Evolutionary conservation across 2,888 invertebrate genomes (phyloP).

Genomic region (Eremobia ochroleuca): DNA sequence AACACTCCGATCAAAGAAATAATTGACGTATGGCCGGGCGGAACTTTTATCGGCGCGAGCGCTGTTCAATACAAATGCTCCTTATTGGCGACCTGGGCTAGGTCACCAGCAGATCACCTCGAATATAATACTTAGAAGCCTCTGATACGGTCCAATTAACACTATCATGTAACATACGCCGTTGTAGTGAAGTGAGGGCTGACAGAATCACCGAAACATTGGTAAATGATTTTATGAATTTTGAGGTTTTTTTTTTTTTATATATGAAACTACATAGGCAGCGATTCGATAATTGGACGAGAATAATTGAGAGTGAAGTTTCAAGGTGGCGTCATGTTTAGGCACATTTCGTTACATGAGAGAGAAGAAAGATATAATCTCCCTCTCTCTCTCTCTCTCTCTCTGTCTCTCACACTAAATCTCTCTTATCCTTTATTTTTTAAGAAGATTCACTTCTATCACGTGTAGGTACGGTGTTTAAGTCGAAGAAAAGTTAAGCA

Average conservation of each 20-base stretch:
- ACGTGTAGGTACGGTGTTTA: neutral
- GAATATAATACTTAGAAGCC: constrained; percentile 73
- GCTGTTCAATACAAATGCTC: constrained; percentile 54
- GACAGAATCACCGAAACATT: neutral
- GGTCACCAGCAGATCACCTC: constrained; percentile 80
- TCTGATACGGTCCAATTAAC: constrained; percentile 78
- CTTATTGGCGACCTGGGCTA: constrained; percentile 72
- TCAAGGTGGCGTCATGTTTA: neutral
- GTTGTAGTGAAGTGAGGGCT: constrained; percentile 40
- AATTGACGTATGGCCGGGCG: constrained; percentile 38
- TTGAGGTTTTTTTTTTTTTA: no score
- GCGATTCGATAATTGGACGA: no score
- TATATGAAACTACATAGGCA: no score
- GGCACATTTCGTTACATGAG: neutral
- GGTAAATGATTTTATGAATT: neutral
- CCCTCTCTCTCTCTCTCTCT: neutral
- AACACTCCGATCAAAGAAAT: constrained; percentile 43
- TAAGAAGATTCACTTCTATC: neutral
- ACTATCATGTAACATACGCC: constrained; percentile 65
- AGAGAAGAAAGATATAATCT: neutral
- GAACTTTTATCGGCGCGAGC: constrained; percentile 34
- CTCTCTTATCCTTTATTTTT: neutral
- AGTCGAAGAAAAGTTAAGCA: no score
- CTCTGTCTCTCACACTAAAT: neutral
- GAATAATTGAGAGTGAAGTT: neutral